Percentiles rank a stretch among this genome's conserved stretches.
phyloP scores from a whole-genome alignment of 2,888 invertebrate species.

The Bellardia pandia region DNA sequence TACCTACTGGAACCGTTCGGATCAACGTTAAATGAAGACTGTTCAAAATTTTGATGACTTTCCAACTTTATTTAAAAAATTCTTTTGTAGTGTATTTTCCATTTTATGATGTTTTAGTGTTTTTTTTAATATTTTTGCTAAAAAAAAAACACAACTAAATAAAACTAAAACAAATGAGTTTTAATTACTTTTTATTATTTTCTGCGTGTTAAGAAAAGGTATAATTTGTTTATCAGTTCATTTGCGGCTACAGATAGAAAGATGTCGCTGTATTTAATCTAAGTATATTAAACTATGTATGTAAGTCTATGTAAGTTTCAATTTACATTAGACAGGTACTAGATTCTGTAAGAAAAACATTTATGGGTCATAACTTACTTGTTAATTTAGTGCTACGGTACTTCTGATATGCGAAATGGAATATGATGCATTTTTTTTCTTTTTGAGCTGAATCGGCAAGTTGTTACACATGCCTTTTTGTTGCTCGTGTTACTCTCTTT shows the following conservation, averaged over 20 bases:
- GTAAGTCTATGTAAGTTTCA: not conserved
- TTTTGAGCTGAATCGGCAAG: no score
- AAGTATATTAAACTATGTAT: not conserved
- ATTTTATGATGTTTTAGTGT: not conserved
- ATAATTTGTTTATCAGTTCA: slow-evolving; percentile 20
- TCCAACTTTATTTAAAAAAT: slow-evolving; percentile 43
- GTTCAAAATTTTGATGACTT: slow-evolving; percentile 20
- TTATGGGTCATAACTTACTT: not conserved
- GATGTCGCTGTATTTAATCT: not conserved
- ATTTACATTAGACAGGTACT: not conserved
- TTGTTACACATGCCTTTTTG: no score
- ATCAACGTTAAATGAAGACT: slow-evolving; percentile 14
- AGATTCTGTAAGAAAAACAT: not conserved
- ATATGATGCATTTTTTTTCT: no score
- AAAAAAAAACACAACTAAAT: not conserved
- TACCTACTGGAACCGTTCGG: not conserved
- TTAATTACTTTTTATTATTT: slow-evolving; percentile 3
- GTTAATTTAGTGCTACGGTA: no score
- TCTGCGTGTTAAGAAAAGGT: slow-evolving; percentile 16
- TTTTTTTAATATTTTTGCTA: slow-evolving; percentile 5
- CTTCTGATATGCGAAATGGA: no score
- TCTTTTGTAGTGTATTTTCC: slow-evolving; percentile 14
- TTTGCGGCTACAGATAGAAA: not conserved
- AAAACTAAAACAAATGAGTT: slow-evolving; percentile 20
- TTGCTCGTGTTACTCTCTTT: no score